Evolutionary conservation across 2,888 invertebrate species (phyloP), one percentile per base, ranked within the genome.

Genomic region (Drosophila leonis): DNA sequence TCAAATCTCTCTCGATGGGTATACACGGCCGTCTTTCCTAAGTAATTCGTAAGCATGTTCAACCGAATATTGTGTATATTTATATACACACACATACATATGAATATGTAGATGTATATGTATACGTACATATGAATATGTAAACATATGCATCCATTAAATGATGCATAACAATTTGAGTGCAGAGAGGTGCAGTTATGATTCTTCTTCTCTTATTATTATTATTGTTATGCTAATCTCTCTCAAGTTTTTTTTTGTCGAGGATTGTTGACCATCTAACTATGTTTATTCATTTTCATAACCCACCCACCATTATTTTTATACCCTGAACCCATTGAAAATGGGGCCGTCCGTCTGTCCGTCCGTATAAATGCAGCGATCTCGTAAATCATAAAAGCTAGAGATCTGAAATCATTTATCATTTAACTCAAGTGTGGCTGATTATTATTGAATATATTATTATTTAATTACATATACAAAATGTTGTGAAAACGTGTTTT

Each of bases 131-230:
- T n/a, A n/a, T 41, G 24, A 29, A n/a, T 41, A 20, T n/a, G n/a
- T n/a, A n/a, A n/a, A n/a, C 8, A n/a, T 10, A 41, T 20, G 3
- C 18, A 41, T 41, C 10, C 41, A 41, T 41, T 7, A 41, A 20
- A 2, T 18, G 46, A 27, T 15, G 46, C 15, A 46, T 27, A 8
- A 27, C 2, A 42, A 42, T 42, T 27, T 7, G 15, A 27, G 8
- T 44, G 24, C 41, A 10, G 10, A n/a, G 41, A 69, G 70, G 71
- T 59, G 63, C 64, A 57, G 46, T 39, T 48, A 35, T 63, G 52
- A 37, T 24, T 24, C 24, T 24, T 41, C 24, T 35, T 31, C 20
- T 41, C 18, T 20, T 31, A 20, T 42, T 18, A 20, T 24, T 44
- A 13, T 41, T 39, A 29, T 12, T 35, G 46, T 64, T 70, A 70